Evolutionary conservation across 2,797 vertebrate genomes (phyloP), one percentile per base, ranked within the genome.

Genomic region (Myotis daubentonii): DNA sequence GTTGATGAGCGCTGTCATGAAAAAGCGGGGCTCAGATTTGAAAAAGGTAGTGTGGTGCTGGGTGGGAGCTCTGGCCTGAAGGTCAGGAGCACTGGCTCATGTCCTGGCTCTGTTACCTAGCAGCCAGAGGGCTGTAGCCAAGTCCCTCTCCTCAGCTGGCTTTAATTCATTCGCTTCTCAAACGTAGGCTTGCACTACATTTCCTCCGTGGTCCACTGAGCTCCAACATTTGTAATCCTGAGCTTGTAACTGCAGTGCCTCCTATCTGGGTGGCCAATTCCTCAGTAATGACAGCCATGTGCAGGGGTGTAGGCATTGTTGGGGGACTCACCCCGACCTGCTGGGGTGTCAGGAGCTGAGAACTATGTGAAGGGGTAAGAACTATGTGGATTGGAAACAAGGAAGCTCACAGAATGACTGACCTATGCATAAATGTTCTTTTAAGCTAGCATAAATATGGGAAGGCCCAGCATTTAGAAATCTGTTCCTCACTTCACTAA

Each of bases 21-120:
- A 94, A 28, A 68, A 95, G 20, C 47, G 62, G 38, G 96, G 95
- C 51, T n/a, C 38, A 53, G 92, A 96, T 20, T 3, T 96, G 51
- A 33, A 75, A 16, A 92, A 96, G 96, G 96, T n/a, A n/a, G n/a
- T n/a, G n/a, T n/a, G n/a, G n/a, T n/a, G n/a, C n/a, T n/a, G n/a
- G n/a, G n/a, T n/a, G n/a, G n/a, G n/a, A n/a, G n/a, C n/a, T n/a
- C n/a, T n/a, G n/a, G n/a, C n/a, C n/a, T n/a, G n/a, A n/a, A n/a
- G n/a, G n/a, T n/a, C n/a, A n/a, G n/a, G n/a, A n/a, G n/a, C n/a
- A n/a, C n/a, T n/a, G n/a, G n/a, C n/a, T n/a, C n/a, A n/a, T n/a
- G n/a, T n/a, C n/a, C n/a, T n/a, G n/a, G n/a, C n/a, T n/a, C n/a
- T n/a, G n/a, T n/a, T n/a, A n/a, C n/a, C n/a, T n/a, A n/a, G n/a